A percentile compares a stretch with the other conserved stretches of the same genome.
Evolutionary conservation across 2,113 vertebrate genomes (phyloP).

Genomic region (Callospermophilus lateralis): DNA sequence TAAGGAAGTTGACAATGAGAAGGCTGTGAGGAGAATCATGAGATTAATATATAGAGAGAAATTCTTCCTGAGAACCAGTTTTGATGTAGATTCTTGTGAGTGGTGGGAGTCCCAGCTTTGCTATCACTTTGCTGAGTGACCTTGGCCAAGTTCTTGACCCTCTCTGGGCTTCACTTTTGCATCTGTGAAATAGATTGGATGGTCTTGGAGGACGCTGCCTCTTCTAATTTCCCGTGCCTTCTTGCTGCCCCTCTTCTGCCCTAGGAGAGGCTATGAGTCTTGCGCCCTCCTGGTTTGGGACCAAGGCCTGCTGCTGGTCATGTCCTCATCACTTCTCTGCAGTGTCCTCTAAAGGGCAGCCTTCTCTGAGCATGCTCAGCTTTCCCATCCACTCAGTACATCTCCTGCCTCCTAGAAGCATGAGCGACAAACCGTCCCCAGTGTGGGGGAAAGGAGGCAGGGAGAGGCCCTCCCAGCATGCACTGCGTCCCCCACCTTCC

Average conservation of each 20-base stretch:
- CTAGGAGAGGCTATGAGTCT: background rate
- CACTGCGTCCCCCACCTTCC: background rate
- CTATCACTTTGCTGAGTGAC: background rate
- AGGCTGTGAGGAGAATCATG: background rate
- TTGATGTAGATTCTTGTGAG: background rate
- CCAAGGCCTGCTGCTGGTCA: background rate
- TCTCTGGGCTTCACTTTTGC: constrained; percentile 1
- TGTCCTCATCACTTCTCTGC: constrained; percentile 80
- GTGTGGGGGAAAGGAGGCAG: background rate
- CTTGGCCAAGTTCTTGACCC: background rate
- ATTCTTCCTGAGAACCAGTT: background rate
- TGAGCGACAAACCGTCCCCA: background rate
- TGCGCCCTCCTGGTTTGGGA: background rate
- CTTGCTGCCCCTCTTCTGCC: background rate
- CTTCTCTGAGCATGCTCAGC: constrained; percentile 82
- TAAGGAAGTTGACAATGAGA: background rate
- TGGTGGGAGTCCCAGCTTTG: background rate
- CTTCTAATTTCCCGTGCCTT: background rate
- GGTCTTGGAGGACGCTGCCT: background rate
- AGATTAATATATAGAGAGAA: background rate
- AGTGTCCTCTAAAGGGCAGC: constrained; percentile 87
- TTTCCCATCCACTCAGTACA: constrained; percentile 8
- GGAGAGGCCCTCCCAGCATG: background rate
- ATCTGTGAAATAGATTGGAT: background rate
- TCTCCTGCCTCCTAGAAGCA: constrained; percentile 31